Evolutionary conservation across 1,140 invertebrate species (phyloP), one percentile per base, ranked within the genome.

Genomic region (Cydia pomonella): DNA sequence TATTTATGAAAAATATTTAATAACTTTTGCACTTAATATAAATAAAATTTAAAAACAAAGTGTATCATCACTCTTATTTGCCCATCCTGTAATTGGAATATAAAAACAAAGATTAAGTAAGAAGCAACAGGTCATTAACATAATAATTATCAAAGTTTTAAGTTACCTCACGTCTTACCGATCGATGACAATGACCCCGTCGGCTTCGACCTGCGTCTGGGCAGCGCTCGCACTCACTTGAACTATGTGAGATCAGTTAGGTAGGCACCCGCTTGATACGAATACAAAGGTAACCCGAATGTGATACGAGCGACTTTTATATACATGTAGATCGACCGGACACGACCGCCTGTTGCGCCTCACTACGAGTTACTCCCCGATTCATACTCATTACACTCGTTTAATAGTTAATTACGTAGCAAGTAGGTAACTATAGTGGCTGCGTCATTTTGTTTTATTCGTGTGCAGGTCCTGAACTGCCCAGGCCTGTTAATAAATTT

Each of bases 291-390:
- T 71, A 18, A 18, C 47, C 41, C 59, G 29, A 63, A 66, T 38
- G 53, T 13, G 59, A 38, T 3, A 69, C 29, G 64, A 33, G 9
- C 16, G 33, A 38, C 64, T 69, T 33, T 69, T 66, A n/a, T 38
- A 13, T 10, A 25, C 18, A 25, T 59, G 3, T 23, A 41, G 29
- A 41, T 10, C 63, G 63, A 18, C 29, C 27, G 12, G 41, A 79
- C 86, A 84, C 87, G 82, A 86, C 87, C 82, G 85, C 79, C 78
- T 82, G 76, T 82, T 71, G 23, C 82, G 85, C 79, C 82, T 79
- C 77, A 83, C 82, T 82, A 81, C 80, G 78, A 76, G 77, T 81
- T 73, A 89, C 86, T 89, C 84, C 76, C 77, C 78, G 75, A 76
- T 71, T 79, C 81, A 21, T 38, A 59, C n/a, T 59, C 53, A 59